Evolutionary conservation across 2,797 vertebrate genomes (phyloP).

Genomic region (Eleutherodactylus coqui): DNA sequence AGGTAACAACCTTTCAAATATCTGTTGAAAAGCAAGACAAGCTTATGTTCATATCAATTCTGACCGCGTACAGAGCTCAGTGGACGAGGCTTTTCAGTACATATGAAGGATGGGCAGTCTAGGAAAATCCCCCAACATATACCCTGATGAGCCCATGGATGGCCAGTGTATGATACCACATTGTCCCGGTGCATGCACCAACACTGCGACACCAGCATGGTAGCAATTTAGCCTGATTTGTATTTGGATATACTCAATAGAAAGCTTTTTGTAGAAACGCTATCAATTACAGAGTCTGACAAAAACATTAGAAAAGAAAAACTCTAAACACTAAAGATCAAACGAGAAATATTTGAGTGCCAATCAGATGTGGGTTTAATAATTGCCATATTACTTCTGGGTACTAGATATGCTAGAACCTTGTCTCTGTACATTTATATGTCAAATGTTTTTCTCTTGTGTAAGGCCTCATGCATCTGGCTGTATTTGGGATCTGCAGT

Average conservation of each 20-base stretch:
- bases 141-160: too few relatives aligned
- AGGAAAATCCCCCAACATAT: not conserved
- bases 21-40: not conserved
- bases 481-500: not conserved
- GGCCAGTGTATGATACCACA: too few relatives aligned
- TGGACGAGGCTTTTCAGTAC: not conserved
- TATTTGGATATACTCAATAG: not conserved
- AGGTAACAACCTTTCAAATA: slow-evolving; percentile 76
- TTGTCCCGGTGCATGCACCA: too few relatives aligned
- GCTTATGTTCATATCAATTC: not conserved
- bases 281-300: not conserved
- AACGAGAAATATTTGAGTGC: not conserved
- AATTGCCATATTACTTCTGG: slow-evolving; percentile 8
- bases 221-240: too few relatives aligned
- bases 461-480: not conserved
- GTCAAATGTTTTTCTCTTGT: slow-evolving; percentile 3
- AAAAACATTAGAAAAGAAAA: slow-evolving; percentile 9
- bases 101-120: not conserved
- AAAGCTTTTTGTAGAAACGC: not conserved
- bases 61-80: too few relatives aligned
- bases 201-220: too few relatives aligned
- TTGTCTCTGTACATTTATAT: not conserved
- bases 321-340: not conserved
- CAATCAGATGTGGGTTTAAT: slow-evolving; percentile 35
- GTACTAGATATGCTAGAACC: not conserved